Base-by-base conservation (phyloP, 2,113 vertebrate species). In the Pyxicephalus adspersus region DNA sequence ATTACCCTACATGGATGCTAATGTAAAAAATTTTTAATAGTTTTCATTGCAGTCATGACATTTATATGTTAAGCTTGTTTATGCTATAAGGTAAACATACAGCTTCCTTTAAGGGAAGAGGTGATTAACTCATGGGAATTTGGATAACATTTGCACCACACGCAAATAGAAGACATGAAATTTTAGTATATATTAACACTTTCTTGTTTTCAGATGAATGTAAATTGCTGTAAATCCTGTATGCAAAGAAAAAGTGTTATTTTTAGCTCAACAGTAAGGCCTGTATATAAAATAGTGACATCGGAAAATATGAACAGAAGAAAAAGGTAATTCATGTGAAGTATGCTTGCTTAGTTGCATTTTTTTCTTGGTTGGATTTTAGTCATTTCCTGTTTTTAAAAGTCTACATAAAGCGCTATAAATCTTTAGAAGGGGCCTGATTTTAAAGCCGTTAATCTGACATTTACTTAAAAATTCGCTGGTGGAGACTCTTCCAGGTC, bases 121-220 rank as follows among this genome's bases (percentile, higher is more conserved):
- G 64, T 26, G 76, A 78, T 77, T 77, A 77, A 52, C 50, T 25
- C 50, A 77, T 77, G 63, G 76, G 76, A 78, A 78, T 68, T 58
- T 67, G 76, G 64, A 78, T 78, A 57, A 54, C 22, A 23, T 78
- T 65, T 77, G 61, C 75, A 64, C 75, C 61, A 54, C 65, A 77
- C 65, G 60, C 25, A 77, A 77, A 77, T 77, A 78, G 58, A 29
- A n/a, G 17, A 45, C 25, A 29, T 31, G 52, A 34, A 45, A 23
- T 64, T 15, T 66, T 50, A 31, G 20, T 52, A 20, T 58, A 26
- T 68, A 78, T 78, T 67, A 67, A 67, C 76, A 57, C 29, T 68
- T 66, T 25, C 63, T 54, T 55, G 25, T 58, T 74, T 74, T 60
- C 29, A 22, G 28, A 51, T 8, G n/a, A 64, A 77, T 55, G 61